A percentile compares a stretch with the other conserved stretches of the same genome.
These are phyloP conservation scores for Temnothorax ravouxi DNA, from an alignment of 2,888 invertebrate genomes.

Conservation along the genomic window DNA sequence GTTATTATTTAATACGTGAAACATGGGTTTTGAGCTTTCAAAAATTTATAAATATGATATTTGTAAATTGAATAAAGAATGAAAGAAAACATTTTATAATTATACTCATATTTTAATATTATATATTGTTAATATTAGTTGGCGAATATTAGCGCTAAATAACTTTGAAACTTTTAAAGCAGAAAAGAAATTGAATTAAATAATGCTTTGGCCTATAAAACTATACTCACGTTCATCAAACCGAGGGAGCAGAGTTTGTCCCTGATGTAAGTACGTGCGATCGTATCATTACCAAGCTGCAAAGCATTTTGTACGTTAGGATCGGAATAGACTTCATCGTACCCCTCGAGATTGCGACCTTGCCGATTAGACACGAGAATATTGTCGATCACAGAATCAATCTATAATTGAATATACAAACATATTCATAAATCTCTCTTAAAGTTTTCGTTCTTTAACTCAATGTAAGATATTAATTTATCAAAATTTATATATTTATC, in stretches of 20 bases:
- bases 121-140: background rate
- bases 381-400: constrained; percentile 90
- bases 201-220: background rate
- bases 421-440: background rate
- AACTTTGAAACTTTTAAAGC: background rate
- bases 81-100: background rate
- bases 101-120: background rate
- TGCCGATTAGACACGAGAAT: constrained; percentile 91
- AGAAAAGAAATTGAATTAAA: background rate
- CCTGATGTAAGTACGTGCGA: constrained; percentile 94
- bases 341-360: constrained; percentile 92
- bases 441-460: background rate
- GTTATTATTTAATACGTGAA: background rate
- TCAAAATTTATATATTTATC: background rate
- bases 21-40: background rate
- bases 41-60: background rate
- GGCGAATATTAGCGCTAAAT: background rate
- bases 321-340: constrained; percentile 93
- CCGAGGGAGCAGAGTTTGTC: constrained; percentile 94
- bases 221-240: constrained; percentile 90
- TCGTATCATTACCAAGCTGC: constrained; percentile 92
- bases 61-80: background rate
- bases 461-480: background rate
- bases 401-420: constrained; percentile 71
- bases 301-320: constrained; percentile 93